phyloP scores from a whole-genome alignment of 2,888 invertebrate species.

The Xylota sylvarum region DNA sequence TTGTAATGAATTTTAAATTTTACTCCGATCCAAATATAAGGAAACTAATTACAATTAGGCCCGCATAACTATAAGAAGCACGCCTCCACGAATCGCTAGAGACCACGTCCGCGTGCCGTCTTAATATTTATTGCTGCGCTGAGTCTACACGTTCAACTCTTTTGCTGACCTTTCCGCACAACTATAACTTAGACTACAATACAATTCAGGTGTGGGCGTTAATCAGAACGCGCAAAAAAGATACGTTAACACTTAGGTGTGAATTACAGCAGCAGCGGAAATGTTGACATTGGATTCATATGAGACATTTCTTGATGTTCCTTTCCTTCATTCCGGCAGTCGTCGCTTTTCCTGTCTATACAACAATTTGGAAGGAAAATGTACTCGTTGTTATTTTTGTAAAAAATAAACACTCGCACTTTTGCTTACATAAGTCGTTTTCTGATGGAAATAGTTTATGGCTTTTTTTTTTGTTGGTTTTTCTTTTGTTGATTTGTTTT shows the following conservation, averaged over 20 bases:
- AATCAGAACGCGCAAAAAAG: slow-evolving; percentile 19
- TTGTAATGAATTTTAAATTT: slow-evolving; percentile 6
- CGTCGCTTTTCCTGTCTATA: neutral
- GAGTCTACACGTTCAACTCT: neutral
- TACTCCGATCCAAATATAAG: slow-evolving; percentile 11
- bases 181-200: neutral
- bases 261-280: slow-evolving; percentile 41
- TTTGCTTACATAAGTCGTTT: slow-evolving; percentile 33
- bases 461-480: neutral
- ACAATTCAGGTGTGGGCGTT: slow-evolving; percentile 30
- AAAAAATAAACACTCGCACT: slow-evolving; percentile 20
- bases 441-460: slow-evolving; percentile 28
- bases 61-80: neutral
- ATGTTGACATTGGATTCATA: slow-evolving; percentile 38
- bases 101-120: neutral
- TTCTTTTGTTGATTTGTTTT: neutral
- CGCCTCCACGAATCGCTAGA: slow-evolving; percentile 17
- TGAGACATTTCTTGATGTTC: slow-evolving; percentile 7
- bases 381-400: neutral
- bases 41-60: slow-evolving; percentile 19
- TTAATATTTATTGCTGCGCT: slow-evolving; percentile 1
- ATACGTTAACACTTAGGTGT: slow-evolving; percentile 40
- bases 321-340: neutral
- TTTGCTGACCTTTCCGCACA: slow-evolving; percentile 13
- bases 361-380: neutral